Conservation (phyloP, 2,888 invertebrate species). For the Xestoiulus laeticollis region DNA sequence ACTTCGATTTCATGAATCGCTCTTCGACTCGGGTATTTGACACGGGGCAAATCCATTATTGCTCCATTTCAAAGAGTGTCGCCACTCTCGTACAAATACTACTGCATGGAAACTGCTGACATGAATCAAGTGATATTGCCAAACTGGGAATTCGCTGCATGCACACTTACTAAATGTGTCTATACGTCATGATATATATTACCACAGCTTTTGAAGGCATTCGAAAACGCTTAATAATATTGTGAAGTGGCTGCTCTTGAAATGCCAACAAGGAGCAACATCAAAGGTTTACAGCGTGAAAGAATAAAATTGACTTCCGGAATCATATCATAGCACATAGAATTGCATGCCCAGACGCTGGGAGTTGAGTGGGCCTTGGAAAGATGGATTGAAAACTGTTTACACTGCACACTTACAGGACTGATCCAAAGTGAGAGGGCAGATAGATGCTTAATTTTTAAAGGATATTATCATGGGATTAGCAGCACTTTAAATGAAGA, state of each 20-base stretch:
- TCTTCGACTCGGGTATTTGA: not conserved
- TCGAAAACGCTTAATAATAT: not conserved
- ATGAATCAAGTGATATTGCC: not conserved
- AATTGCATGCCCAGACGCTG: too few relatives aligned
- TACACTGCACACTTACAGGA: not conserved
- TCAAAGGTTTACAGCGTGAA: not conserved
- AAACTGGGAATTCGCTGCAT: not conserved
- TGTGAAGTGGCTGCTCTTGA: not conserved
- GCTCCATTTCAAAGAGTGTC: not conserved
- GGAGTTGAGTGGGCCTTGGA: too few relatives aligned
- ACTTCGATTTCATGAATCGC: not conserved
- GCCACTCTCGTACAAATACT: not conserved
- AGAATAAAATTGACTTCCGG: not conserved
- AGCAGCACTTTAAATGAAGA: too few relatives aligned
- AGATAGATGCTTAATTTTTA: too few relatives aligned
- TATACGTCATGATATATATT: not conserved
- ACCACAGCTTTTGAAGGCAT: not conserved
- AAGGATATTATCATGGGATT: too few relatives aligned
- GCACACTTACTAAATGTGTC: not conserved
- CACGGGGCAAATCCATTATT: not conserved
- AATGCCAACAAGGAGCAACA: slow-evolving; percentile 1
- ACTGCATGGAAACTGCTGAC: not conserved
- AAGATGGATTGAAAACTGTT: too few relatives aligned
- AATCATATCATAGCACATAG: not conserved
- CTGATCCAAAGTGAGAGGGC: too few relatives aligned